These are phyloP conservation scores for Hystrix brachyura DNA, from an alignment of 2,113 vertebrate genomes.

Conservation along the genomic window DNA sequence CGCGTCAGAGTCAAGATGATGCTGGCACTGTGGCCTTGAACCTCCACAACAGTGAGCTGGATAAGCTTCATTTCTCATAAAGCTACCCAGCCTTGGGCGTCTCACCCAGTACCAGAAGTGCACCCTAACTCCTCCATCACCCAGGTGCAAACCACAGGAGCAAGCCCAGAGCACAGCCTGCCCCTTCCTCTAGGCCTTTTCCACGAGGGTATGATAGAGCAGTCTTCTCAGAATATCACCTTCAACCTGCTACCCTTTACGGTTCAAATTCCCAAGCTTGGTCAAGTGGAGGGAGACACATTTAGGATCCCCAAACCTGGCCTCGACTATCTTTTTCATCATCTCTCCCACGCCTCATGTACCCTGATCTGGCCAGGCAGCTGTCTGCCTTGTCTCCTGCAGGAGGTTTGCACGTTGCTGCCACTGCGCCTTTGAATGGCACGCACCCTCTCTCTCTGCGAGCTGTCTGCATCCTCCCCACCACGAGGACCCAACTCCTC, in stretches of 20 bases:
- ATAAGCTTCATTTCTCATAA: background rate
- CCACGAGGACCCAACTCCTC: accelerated
- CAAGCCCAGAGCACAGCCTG: background rate
- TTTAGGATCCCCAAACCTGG: background rate
- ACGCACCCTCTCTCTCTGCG: accelerated
- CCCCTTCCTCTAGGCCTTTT: background rate
- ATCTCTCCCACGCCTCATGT: background rate
- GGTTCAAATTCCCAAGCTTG: background rate
- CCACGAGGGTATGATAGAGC: background rate
- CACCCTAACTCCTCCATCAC: background rate
- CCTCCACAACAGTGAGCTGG: background rate
- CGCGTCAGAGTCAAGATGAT: background rate
- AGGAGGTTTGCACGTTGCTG: accelerated
- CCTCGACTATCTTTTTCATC: background rate
- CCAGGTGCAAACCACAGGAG: background rate
- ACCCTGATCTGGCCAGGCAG: background rate
- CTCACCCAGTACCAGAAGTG: background rate
- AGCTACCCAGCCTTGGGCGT: background rate
- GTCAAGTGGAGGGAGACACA: background rate
- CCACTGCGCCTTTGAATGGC: background rate
- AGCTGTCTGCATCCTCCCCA: background rate
- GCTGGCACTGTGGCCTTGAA: background rate
- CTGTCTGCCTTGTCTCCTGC: background rate
- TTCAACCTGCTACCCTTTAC: background rate
- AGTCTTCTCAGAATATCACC: background rate